Conservation (phyloP, 2,797 vertebrate genomes). For the Onychomys leucogaster region DNA sequence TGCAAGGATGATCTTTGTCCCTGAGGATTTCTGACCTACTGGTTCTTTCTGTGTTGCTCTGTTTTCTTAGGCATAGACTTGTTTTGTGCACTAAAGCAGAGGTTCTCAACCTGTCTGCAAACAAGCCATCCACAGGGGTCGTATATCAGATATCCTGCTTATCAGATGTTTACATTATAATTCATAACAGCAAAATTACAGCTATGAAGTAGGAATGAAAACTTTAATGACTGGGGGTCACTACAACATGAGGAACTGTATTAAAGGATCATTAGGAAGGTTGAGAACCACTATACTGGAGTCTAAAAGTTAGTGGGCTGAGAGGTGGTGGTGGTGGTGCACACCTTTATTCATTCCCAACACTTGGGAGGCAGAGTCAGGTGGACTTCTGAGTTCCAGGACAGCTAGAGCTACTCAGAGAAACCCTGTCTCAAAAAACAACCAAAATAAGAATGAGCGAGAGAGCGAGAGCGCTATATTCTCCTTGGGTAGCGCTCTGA, state of each 20-base stretch:
- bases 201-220: not conserved
- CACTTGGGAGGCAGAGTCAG: not conserved
- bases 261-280: not conserved
- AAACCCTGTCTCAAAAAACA: not conserved
- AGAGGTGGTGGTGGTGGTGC: not conserved
- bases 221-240: not conserved
- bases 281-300: not conserved
- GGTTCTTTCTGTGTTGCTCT: constrained; percentile 27
- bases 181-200: not conserved
- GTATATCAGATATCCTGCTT: not conserved
- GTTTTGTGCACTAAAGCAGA: not conserved
- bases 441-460: not conserved
- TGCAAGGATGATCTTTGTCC: constrained; percentile 47
- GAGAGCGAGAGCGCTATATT: not conserved
- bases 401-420: not conserved
- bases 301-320: not conserved
- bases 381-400: not conserved
- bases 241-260: not conserved
- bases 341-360: not conserved
- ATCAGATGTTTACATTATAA: not conserved
- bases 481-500: constrained; percentile 7
- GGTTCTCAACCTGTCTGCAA: not conserved
- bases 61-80: not conserved
- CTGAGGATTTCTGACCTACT: constrained; percentile 57
- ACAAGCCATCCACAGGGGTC: not conserved